Base-by-base conservation (phyloP, 2,797 vertebrate species). In the Morus bassanus region DNA sequence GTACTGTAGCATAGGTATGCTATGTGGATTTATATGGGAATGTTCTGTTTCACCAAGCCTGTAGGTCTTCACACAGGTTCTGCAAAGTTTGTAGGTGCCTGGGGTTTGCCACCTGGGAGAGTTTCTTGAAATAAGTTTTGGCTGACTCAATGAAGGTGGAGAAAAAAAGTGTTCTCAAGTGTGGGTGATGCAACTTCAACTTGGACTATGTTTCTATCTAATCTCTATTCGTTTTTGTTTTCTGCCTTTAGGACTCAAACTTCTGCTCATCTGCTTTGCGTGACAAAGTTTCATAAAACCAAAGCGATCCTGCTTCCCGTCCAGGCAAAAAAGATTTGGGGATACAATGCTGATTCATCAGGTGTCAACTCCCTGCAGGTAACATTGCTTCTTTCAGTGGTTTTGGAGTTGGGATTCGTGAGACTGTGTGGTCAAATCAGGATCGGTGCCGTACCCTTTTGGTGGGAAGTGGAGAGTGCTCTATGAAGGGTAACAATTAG, bases 311-410 rank as follows among this genome's bases (percentile, higher is more conserved):
- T 53, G 28, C 56, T 78, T 41, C 3, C 2, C 37, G 43, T 48
- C 50, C 33, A 31, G 37, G 23, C 28, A 25, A 27, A 11, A 3
- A 0, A 0, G 50, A 43, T 6, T 7, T 56, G 57, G 73, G 28
- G 46, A 54, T 16, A 9, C 18, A 12, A 25, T 3, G 24, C 45
- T 43, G 51, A 51, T 35, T 41, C 22, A 18, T 14, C 41, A 11
- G 9, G 22, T 59, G 33, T 56, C n/a, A 64, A 3, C n/a, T 68
- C 24, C 22, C 51, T 88, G 39, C 85, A 88, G 69, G 56, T 59
- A 67, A 41, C 4, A 1, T 6, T 57, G 9, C n/a, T 57, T 21
- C 31, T 82, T 67, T 43, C 63, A 56, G 10, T 30, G 27, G 4
- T 27, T 89, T 54, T 46, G 46, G 23, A 33, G 25, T 2, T 65